Percentiles rank a stretch among this genome's conserved stretches.
These are phyloP conservation scores for Propsilocerus akamusi DNA, from an alignment of 1,140 invertebrate species.

Conservation along the genomic window DNA sequence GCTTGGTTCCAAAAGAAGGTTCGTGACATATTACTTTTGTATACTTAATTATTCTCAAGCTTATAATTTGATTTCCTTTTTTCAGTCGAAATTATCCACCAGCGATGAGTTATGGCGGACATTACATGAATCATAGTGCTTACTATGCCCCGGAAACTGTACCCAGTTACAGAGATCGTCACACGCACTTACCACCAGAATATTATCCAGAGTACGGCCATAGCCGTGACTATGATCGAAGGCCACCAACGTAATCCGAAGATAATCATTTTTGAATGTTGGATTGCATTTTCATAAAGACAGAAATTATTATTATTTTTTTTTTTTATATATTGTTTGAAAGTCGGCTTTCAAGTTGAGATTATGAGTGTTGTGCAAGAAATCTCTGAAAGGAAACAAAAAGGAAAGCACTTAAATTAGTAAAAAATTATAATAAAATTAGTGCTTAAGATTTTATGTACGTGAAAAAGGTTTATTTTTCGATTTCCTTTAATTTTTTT, in stretches of 20 bases:
- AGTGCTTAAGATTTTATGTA: no score
- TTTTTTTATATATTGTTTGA: no score
- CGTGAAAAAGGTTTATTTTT: no score
- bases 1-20: constrained; percentile 27
- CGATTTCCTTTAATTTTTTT: no score
- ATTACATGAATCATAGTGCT: not conserved
- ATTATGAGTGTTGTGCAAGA: no score
- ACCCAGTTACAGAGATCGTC: not conserved
- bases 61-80: not conserved
- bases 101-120: not conserved
- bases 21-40: constrained; percentile 9
- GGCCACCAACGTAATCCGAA: constrained; percentile 19
- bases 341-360: no score
- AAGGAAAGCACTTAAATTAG: no score
- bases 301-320: no score
- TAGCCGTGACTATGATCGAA: constrained; percentile 28
- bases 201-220: not conserved
- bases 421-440: no score
- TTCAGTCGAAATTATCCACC: not conserved
- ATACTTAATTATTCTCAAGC: constrained; percentile 6
- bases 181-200: not conserved
- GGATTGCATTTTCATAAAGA: not conserved
- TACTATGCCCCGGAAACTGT: not conserved
- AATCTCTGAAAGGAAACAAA: no score
- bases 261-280: not conserved